Percentiles rank a stretch among this genome's conserved stretches.
Evolutionary conservation across 2,113 vertebrate genomes (phyloP).

Genomic region (Lamprotornis superbus): DNA sequence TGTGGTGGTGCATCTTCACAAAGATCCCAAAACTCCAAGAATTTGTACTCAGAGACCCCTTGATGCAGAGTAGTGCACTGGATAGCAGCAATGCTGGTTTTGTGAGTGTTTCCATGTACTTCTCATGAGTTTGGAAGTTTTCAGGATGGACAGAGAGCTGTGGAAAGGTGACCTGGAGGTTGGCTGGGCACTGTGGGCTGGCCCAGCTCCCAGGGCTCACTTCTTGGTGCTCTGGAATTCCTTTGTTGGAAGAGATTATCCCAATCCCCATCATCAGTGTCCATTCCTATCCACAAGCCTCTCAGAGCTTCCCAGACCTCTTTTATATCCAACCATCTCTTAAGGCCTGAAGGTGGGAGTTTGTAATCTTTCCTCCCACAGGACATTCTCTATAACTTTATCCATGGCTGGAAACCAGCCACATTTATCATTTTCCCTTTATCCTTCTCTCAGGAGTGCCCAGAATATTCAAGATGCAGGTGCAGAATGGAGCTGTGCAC

Average conservation of each 20-base stretch:
- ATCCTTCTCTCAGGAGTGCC: neutral
- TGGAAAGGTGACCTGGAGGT: neutral
- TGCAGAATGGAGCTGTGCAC: neutral
- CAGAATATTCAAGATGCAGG: neutral
- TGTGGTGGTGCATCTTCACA: neutral
- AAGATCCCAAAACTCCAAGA: neutral
- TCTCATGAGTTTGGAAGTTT: neutral
- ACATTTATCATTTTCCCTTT: neutral
- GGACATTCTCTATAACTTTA: neutral
- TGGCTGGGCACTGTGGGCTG: no score
- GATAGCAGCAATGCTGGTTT: accelerated
- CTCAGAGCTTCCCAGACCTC: neutral
- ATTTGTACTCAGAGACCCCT: neutral
- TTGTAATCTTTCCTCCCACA: neutral
- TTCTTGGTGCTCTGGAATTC: neutral
- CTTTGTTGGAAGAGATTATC: neutral
- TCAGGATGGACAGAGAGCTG: neutral
- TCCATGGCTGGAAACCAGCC: neutral
- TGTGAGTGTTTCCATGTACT: accelerated
- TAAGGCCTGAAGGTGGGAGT: neutral
- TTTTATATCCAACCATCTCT: neutral
- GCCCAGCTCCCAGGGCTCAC: neutral
- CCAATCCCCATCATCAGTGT: no score
- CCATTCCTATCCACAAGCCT: neutral
- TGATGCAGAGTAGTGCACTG: neutral